Conservation (phyloP, 2,888 invertebrate species). For the Schizaphis graminum region DNA sequence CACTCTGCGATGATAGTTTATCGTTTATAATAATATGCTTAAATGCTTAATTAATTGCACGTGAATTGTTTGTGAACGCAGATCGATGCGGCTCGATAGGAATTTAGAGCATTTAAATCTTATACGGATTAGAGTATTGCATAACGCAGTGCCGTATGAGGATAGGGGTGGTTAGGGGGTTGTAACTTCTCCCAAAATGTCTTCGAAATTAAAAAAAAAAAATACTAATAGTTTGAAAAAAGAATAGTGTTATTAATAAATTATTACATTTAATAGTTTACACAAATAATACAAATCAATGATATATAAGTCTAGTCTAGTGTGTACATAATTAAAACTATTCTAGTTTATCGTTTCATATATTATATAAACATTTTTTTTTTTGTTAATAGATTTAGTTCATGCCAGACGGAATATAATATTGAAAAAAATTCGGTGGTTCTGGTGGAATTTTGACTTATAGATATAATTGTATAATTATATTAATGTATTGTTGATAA, state of each 20-base stretch:
- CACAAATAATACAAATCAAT: too few relatives aligned
- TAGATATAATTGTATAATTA: background rate
- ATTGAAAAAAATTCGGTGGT: background rate
- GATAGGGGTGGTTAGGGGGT: too few relatives aligned
- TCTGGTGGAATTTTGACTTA: background rate
- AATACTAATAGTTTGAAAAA: too few relatives aligned
- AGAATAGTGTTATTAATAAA: too few relatives aligned
- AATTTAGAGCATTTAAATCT: background rate
- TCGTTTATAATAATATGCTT: background rate
- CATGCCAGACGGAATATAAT: background rate
- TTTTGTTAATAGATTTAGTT: background rate
- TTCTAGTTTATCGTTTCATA: too few relatives aligned
- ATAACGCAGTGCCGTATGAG: background rate
- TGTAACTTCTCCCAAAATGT: too few relatives aligned
- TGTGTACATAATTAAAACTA: too few relatives aligned
- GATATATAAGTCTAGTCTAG: too few relatives aligned
- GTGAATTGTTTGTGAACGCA: background rate
- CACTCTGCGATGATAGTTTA: background rate
- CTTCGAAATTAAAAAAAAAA: too few relatives aligned
- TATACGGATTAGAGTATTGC: background rate
- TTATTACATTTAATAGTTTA: too few relatives aligned
- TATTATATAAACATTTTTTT: background rate
- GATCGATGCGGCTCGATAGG: background rate
- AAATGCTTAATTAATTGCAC: background rate
- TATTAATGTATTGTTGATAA: background rate